phyloP scores from a whole-genome alignment of 2,888 invertebrate genomes.

The Nasonia oneida region DNA sequence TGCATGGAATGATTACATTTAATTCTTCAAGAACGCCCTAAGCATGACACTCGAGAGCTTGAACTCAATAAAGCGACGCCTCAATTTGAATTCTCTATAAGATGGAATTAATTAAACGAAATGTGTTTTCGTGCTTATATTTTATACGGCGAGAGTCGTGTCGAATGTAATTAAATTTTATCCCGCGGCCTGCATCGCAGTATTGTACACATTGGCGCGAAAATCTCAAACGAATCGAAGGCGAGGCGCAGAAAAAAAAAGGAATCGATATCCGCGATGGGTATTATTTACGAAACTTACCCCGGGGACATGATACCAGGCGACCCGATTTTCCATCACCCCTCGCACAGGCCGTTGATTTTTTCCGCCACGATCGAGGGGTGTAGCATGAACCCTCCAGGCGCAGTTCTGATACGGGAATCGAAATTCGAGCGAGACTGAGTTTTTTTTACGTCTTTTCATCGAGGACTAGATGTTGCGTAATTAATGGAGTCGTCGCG shows the following conservation, averaged over 20 bases:
- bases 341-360: background rate
- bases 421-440: slow-evolving; percentile 11
- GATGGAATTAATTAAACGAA: background rate
- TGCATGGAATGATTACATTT: too few species aligned
- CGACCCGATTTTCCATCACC: background rate
- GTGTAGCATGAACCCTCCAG: background rate
- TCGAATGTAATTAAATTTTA: slow-evolving; percentile 19
- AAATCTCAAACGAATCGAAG: background rate
- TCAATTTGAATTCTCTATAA: too few species aligned
- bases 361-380: background rate
- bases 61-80: too few species aligned
- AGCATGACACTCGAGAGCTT: too few species aligned
- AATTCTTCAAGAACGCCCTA: too few species aligned
- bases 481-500: background rate
- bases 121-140: background rate
- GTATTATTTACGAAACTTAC: background rate
- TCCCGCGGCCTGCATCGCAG: background rate
- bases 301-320: background rate
- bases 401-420: background rate
- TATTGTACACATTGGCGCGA: background rate
- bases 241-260: background rate
- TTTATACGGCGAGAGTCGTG: background rate
- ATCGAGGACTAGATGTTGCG: background rate
- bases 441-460: background rate
- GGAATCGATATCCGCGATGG: background rate